Base-by-base conservation (phyloP, 2,113 vertebrate genomes). In the Ceyx cyanopectus region DNA sequence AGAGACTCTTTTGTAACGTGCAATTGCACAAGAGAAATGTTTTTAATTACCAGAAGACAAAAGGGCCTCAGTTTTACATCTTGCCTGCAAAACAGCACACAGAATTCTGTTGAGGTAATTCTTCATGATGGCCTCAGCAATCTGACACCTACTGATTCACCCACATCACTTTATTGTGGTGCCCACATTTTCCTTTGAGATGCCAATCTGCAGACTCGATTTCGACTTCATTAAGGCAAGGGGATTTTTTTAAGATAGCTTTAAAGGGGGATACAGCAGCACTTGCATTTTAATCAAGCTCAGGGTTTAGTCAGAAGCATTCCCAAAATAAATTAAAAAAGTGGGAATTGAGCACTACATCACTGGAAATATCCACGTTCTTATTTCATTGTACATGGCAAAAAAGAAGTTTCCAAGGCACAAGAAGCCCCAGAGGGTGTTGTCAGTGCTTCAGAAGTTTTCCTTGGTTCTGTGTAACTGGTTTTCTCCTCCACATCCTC, bases 141-240 rank as follows among this genome's bases (percentile, higher is more conserved):
- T 95, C 78, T 95, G 85, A 95, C 89, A 95, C 87, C 81, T 91
- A 96, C 84, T 85, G 85, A 79, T 89, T 91, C 93, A 91, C 91
- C 87, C 89, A 94, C 91, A 83, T 91, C 29, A 92, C 93, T 92
- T 89, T 88, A 77, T 94, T 92, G 84, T 72, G 79, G 62, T 96
- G 91, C 84, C 89, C 89, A 93, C 84, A 91, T 87, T 92, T 91
- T 87, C 74, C 50, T 93, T 93, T 94, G 93, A 95, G 89, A 81
- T 92, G 91, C 50, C 94, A 92, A 91, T 91, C 67, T 73, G 29
- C 30, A 51, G 51, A 37, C 79, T 92, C 91, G 67, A 95, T 94
- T 87, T 91, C 54, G 82, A 41, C 26, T 89, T 95, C 85, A 91
- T 93, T 95, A 85, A 91, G 43, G 76, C 19, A 1, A 85, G 78